Conservation (phyloP, 2,888 invertebrate species). For the Timema podura region DNA sequence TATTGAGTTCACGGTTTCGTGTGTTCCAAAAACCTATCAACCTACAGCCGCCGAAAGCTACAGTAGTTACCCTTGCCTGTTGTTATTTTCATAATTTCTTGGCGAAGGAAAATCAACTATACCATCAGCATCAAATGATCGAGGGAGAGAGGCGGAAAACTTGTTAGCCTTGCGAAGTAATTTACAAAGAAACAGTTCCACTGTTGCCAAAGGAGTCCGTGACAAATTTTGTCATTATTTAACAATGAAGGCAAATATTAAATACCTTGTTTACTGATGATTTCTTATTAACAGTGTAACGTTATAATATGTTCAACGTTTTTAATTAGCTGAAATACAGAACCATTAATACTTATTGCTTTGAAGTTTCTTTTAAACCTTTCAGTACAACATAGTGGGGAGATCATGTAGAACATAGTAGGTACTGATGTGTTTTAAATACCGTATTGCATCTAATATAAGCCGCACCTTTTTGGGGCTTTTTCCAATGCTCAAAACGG, state of each 20-base stretch:
- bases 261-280: neutral
- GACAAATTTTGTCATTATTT: neutral
- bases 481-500: too few relatives aligned
- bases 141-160: neutral
- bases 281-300: too few relatives aligned
- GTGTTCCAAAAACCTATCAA: slow-evolving; percentile 3
- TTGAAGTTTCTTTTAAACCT: too few relatives aligned
- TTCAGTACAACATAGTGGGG: too few relatives aligned
- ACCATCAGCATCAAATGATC: neutral
- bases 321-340: too few relatives aligned
- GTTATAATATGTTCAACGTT: too few relatives aligned
- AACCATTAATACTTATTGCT: too few relatives aligned
- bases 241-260: neutral
- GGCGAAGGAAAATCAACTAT: neutral
- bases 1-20: neutral
- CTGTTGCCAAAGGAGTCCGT: neutral
- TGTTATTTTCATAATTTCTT: neutral
- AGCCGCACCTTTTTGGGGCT: too few relatives aligned
- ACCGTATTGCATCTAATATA: too few relatives aligned
- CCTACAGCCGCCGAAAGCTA: neutral
- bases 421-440: too few relatives aligned
- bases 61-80: neutral
- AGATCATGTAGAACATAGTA: too few relatives aligned
- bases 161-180: neutral
- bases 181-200: neutral